Conservation (phyloP, 2,888 invertebrate genomes). For the Stramonita haemastoma region DNA sequence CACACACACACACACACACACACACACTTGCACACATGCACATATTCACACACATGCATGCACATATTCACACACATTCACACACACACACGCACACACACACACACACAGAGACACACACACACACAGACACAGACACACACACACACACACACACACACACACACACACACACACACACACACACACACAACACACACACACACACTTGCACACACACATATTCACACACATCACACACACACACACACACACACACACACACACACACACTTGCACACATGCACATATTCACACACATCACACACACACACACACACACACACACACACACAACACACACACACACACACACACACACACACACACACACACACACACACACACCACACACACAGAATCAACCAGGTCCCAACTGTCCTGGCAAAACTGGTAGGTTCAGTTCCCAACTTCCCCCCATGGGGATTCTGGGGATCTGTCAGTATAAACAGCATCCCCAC, state of each 20-base stretch:
- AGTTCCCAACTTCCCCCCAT: too few species aligned
- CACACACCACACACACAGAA: background rate
- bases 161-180: constrained; percentile 1
- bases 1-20: background rate
- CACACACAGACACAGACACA: background rate
- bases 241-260: background rate
- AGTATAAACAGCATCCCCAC: too few species aligned
- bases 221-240: background rate
- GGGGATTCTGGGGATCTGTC: too few species aligned
- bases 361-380: constrained; percentile 1
- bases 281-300: too few species aligned
- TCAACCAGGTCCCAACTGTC: background rate
- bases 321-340: background rate
- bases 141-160: background rate
- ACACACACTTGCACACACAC: too few species aligned
- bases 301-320: too few species aligned
- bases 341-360: background rate
- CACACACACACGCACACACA: background rate
- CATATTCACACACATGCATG: background rate
- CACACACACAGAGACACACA: background rate
- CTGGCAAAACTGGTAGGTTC: background rate
- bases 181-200: background rate
- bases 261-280: too few species aligned
- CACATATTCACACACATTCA: background rate
- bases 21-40: background rate